Evolutionary conservation across 2,888 invertebrate genomes (phyloP).

Genomic region (Acrobasis repandana): DNA sequence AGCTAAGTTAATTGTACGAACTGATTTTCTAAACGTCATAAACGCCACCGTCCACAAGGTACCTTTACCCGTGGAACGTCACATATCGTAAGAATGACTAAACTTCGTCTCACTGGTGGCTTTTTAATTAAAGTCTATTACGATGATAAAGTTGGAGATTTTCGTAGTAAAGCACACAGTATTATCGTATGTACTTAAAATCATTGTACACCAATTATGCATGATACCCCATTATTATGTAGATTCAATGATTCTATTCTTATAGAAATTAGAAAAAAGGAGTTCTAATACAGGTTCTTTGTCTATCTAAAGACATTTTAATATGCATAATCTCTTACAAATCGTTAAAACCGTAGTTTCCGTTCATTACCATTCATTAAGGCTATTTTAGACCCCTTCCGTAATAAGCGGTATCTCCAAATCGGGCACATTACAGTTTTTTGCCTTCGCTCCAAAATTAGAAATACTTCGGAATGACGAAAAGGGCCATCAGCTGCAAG

Average conservation of each 20-base stretch:
- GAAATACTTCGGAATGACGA: conserved; percentile 39
- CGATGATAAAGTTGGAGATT: too few relatives aligned
- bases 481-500: conserved; percentile 40
- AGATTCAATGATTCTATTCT: too few relatives aligned
- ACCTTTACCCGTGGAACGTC: too few relatives aligned
- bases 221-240: too few relatives aligned
- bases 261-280: too few relatives aligned
- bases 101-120: not conserved
- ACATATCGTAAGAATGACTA: too few relatives aligned
- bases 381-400: conserved; percentile 35
- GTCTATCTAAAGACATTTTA: conserved; percentile 10
- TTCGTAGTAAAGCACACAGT: too few relatives aligned
- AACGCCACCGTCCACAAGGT: too few relatives aligned
- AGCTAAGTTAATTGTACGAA: too few relatives aligned
- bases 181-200: too few relatives aligned
- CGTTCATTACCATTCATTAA: conserved; percentile 32
- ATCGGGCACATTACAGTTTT: conserved; percentile 37
- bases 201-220: too few relatives aligned
- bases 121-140: not conserved
- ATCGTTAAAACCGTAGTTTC: conserved; percentile 37
- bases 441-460: conserved; percentile 42
- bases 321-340: conserved; percentile 20
- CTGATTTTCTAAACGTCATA: too few relatives aligned
- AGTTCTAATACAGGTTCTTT: not conserved
- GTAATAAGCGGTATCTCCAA: conserved; percentile 30